A percentile compares a stretch with the other conserved stretches of the same genome.
Evolutionary conservation across 2,888 invertebrate species (phyloP).

Genomic region (Neuroscelio doddi): DNA sequence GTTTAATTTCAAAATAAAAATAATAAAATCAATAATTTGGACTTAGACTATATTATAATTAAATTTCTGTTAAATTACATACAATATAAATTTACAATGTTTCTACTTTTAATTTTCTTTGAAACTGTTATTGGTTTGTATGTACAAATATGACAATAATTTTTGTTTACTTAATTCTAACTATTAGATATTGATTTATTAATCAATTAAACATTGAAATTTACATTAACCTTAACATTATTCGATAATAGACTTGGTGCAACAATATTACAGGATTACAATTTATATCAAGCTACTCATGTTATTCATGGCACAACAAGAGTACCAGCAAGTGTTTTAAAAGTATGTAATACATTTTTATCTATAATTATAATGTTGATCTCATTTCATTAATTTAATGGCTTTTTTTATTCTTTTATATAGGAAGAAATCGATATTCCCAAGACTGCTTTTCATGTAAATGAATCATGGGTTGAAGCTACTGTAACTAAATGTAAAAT

Average conservation of each 20-base stretch:
- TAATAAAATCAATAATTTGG: too few species aligned
- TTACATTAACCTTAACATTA: conserved; percentile 8
- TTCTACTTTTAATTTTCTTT: too few species aligned
- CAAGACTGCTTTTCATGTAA: conserved; percentile 61
- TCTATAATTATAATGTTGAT: neutral
- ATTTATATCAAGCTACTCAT: conserved; percentile 54
- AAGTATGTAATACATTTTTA: conserved; percentile 45
- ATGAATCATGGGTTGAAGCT: conserved; percentile 60
- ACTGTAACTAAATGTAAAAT: conserved; percentile 42
- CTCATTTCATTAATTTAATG: too few species aligned
- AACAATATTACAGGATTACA: conserved; percentile 41
- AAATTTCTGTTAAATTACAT: too few species aligned
- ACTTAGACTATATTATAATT: too few species aligned
- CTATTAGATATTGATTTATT: too few species aligned
- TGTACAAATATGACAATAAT: too few species aligned
- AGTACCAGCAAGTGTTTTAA: conserved; percentile 52
- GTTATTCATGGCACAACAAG: conserved; percentile 55
- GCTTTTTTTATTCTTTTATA: conserved; percentile 11
- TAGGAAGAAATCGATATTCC: conserved; percentile 55
- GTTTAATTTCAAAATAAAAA: too few species aligned
- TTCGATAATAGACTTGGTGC: conserved; percentile 58
- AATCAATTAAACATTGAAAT: too few species aligned
- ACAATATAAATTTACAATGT: too few species aligned
- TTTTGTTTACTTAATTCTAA: too few species aligned
- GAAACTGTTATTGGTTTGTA: too few species aligned